These are phyloP conservation scores for Chiridota heheva DNA, from an alignment of 35 echinoderm and acorn worm species.

Conservation along the genomic window DNA sequence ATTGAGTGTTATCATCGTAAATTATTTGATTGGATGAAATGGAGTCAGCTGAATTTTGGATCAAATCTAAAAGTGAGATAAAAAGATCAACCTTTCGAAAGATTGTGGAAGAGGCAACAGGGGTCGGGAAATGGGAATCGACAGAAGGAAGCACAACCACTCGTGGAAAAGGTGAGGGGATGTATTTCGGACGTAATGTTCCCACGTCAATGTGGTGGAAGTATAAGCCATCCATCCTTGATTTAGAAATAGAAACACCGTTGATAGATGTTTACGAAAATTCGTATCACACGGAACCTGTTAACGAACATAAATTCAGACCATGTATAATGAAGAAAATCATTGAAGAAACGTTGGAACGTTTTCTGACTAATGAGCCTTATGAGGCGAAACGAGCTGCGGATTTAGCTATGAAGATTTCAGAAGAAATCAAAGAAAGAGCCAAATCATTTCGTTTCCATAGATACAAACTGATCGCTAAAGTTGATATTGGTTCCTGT, in stretches of 20 bases:
- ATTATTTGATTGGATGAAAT: neutral
- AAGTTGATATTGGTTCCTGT: slow-evolving; percentile 9
- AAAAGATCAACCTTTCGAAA: neutral
- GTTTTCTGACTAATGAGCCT: neutral
- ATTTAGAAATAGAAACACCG: neutral
- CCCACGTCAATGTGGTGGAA: slow-evolving; percentile 38
- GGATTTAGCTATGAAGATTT: neutral
- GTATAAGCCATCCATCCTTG: neutral
- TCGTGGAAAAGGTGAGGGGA: neutral
- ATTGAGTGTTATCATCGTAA: neutral
- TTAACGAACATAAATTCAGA: neutral
- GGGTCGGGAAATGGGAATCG: neutral
- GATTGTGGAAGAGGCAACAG: slow-evolving; percentile 4
- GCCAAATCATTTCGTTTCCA: slow-evolving; percentile 2
- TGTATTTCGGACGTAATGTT: slow-evolving; percentile 32
- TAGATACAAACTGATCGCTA: slow-evolving; percentile 17
- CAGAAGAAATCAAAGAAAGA: slow-evolving; percentile 20
- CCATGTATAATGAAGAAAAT: neutral
- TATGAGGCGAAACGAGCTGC: slow-evolving; percentile 8
- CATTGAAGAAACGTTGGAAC: slow-evolving; percentile 27
- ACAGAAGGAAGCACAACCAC: neutral
- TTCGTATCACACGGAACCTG: slow-evolving; percentile 6
- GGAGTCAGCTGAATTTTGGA: neutral
- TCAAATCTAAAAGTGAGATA: neutral
- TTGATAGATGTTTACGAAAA: neutral